These are phyloP conservation scores for Zaprionus kolodkinae DNA, from an alignment of 1,140 invertebrate genomes.

Conservation along the genomic window DNA sequence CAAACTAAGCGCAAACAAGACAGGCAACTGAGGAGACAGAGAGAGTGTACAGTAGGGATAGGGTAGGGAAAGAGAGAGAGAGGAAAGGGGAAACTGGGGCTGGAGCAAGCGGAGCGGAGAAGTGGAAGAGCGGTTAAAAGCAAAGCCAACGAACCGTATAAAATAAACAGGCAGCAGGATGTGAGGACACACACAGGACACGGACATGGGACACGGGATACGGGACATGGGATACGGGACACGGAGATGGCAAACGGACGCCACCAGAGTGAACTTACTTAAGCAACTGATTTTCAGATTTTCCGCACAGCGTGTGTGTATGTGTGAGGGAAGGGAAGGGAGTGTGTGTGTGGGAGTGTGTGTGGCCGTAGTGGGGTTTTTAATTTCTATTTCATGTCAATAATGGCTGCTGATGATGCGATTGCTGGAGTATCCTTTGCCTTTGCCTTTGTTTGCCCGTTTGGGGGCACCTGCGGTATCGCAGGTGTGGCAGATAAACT, in stretches of 20 bases:
- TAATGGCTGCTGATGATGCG: slow-evolving; percentile 47
- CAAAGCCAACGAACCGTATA: slow-evolving; percentile 68
- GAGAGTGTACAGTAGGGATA: neutral
- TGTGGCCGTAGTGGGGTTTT: slow-evolving; percentile 52
- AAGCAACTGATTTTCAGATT: slow-evolving; percentile 79
- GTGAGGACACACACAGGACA: slow-evolving; percentile 31
- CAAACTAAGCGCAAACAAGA: slow-evolving; percentile 71
- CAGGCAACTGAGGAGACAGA: slow-evolving; percentile 25
- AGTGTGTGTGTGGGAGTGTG: slow-evolving; percentile 4
- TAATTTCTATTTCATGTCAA: slow-evolving; percentile 61
- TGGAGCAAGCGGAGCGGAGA: no score
- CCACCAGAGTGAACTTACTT: slow-evolving; percentile 61
- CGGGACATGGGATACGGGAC: slow-evolving; percentile 35
- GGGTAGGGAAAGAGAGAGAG: neutral
- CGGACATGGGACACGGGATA: slow-evolving; percentile 25
- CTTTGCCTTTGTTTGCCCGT: slow-evolving; percentile 36
- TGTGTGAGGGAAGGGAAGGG: slow-evolving; percentile 5
- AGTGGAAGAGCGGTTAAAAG: slow-evolving; percentile 44
- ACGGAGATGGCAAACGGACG: slow-evolving; percentile 35
- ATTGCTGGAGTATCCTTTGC: slow-evolving; percentile 36
- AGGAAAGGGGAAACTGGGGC: no score
- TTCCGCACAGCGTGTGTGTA: slow-evolving; percentile 39
- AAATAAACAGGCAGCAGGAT: slow-evolving; percentile 64
- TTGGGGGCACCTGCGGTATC: slow-evolving; percentile 24
- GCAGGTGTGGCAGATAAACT: neutral